Base-by-base conservation (phyloP, 23 tunicate genomes). In the Clavelina lepadiformis region DNA sequence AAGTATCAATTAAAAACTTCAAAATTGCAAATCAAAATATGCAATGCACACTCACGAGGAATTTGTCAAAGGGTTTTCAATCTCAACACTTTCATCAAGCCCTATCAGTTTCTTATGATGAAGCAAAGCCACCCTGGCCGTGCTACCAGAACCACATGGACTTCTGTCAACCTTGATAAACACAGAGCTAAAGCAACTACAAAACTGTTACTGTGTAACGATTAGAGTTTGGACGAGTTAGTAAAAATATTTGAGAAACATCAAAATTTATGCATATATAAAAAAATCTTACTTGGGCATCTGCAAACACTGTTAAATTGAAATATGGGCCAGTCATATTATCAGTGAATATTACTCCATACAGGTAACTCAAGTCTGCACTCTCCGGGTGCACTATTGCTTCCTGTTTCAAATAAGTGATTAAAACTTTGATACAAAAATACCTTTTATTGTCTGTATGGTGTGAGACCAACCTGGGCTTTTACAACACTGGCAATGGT, bases 71-170 rank as follows among this genome's bases (percentile, higher is more conserved):
- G 75, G 68, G 36, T 68, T 78, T 46, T 59, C 49, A 46, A 78
- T 26, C 30, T 1, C 31, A 22, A 29, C 45, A 0, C 21, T 23
- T 68, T 67, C 26, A 34, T 46, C 60, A 1, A 68, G 4, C 21
- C 18, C 19, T 5, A 78, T 36, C 68, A 53, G 13, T 28, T 50
- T 50, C 46, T 45, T 58, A 6, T 65, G 41, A 28, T 28, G 25
- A 33, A 78, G 21, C 30, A 60, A 19, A 2, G 68, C 84, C 69
- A 78, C 68, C 19, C 47, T 38, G 26, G 84, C 84, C 7, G 84
- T 67, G 1, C 55, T 44, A 38, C 69, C 84, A 5, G 84, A 78
- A 31, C 84, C 84, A 57, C 84, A 78, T 5, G 84, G 84, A 18
- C 74, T 56, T 68, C 84, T 57, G 33, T 68, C 84, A 21, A 46